These are phyloP conservation scores for Cotesia glomerata DNA, from an alignment of 1,140 invertebrate species.

Conservation along the genomic window DNA sequence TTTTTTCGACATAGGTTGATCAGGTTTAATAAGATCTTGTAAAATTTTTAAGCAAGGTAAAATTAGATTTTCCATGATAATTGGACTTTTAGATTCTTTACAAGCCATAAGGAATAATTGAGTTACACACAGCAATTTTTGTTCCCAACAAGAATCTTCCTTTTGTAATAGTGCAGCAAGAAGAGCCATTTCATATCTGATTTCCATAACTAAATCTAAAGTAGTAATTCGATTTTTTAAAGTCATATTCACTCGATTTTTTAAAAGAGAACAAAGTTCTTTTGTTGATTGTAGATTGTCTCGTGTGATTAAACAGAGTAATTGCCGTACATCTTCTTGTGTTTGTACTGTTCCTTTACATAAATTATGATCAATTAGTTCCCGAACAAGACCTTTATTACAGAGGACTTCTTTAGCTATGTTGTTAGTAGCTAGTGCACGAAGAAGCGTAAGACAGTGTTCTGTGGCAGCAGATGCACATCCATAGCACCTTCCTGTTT, in stretches of 20 bases:
- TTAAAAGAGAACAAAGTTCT: slow-evolving; percentile 82
- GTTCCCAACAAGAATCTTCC: slow-evolving; percentile 95
- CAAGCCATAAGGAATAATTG: slow-evolving; percentile 81
- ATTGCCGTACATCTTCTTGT: slow-evolving; percentile 84
- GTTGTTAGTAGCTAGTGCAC: slow-evolving; percentile 87
- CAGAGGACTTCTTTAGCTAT: slow-evolving; percentile 81
- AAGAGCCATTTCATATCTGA: slow-evolving; percentile 87
- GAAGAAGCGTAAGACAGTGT: slow-evolving; percentile 89
- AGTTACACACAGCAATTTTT: slow-evolving; percentile 88
- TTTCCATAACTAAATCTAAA: slow-evolving; percentile 76
- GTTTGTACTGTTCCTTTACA: slow-evolving; percentile 77
- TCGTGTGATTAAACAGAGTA: slow-evolving; percentile 88
- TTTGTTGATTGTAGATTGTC: slow-evolving; percentile 89
- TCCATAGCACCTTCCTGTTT: slow-evolving; percentile 76
- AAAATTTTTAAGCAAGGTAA: slow-evolving; percentile 86
- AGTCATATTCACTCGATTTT: slow-evolving; percentile 80
- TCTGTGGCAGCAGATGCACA: slow-evolving; percentile 88
- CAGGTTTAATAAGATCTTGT: slow-evolving; percentile 78
- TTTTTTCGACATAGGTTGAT: slow-evolving; percentile 66
- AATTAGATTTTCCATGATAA: slow-evolving; percentile 79
- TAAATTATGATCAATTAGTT: slow-evolving; percentile 90
- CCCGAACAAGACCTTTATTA: slow-evolving; percentile 85
- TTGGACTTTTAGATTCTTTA: slow-evolving; percentile 73
- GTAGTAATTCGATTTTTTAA: slow-evolving; percentile 72
- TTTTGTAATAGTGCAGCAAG: slow-evolving; percentile 87